These are phyloP conservation scores for Cylas formicarius DNA, from an alignment of 1,140 invertebrate species.

Conservation along the genomic window DNA sequence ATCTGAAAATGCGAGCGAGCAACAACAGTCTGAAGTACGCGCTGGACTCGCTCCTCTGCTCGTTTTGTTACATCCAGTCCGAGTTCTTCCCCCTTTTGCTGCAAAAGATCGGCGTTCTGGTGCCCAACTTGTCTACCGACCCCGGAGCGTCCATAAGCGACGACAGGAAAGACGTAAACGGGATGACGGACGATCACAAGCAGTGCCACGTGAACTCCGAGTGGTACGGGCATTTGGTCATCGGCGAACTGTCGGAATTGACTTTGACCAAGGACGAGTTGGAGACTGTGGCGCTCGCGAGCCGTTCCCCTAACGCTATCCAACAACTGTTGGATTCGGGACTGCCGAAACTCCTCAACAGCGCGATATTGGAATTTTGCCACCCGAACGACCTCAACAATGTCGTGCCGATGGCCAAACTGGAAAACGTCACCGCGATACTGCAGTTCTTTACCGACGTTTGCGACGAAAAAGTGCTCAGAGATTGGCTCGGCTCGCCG, in stretches of 20 bases:
- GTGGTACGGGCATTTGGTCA: slow-evolving; percentile 48
- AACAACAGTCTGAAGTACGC: slow-evolving; percentile 69
- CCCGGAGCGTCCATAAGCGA: slow-evolving; percentile 52
- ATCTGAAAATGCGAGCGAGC: slow-evolving; percentile 64
- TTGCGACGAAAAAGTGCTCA: slow-evolving; percentile 70
- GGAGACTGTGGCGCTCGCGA: slow-evolving; percentile 64
- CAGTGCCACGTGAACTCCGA: slow-evolving; percentile 47
- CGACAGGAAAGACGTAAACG: slow-evolving; percentile 50
- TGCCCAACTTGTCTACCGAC: slow-evolving; percentile 48
- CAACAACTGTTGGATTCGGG: slow-evolving; percentile 68
- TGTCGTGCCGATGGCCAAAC: slow-evolving; percentile 42
- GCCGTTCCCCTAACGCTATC: slow-evolving; percentile 67
- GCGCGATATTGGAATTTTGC: slow-evolving; percentile 53
- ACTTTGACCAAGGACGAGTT: slow-evolving; percentile 58
- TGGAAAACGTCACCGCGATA: slow-evolving; percentile 54
- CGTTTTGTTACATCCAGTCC: slow-evolving; percentile 74
- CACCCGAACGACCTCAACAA: slow-evolving; percentile 28
- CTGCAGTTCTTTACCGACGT: slow-evolving; percentile 75
- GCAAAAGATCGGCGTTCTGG: slow-evolving; percentile 63
- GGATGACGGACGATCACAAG: slow-evolving; percentile 66
- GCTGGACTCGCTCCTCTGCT: slow-evolving; percentile 71
- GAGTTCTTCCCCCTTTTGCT: slow-evolving; percentile 67
- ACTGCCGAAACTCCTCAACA: slow-evolving; percentile 60
- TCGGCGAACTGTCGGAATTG: slow-evolving; percentile 44
- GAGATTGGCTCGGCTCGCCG: slow-evolving; percentile 75